These are phyloP conservation scores for Anticlea derivata DNA, from an alignment of 2,888 invertebrate species.

Conservation along the genomic window DNA sequence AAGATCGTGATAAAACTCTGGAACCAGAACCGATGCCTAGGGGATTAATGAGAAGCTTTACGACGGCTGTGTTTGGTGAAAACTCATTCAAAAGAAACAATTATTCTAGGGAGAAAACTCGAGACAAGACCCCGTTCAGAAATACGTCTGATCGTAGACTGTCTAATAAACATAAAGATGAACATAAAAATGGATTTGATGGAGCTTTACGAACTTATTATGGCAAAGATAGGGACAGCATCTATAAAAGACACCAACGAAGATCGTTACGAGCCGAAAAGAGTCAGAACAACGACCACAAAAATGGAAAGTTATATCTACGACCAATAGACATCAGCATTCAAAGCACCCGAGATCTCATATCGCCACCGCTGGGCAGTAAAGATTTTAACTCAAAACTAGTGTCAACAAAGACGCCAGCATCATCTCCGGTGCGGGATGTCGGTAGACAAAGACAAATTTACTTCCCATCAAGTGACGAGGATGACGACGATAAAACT, in stretches of 20 bases:
- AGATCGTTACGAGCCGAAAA: conserved; percentile 85
- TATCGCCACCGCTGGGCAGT: conserved; percentile 74
- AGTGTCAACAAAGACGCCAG: conserved; percentile 61
- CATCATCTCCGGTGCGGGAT: conserved; percentile 68
- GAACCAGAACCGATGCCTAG: conserved; percentile 84
- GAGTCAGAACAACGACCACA: conserved; percentile 84
- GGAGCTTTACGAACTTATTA: conserved; percentile 51
- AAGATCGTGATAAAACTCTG: conserved; percentile 87
- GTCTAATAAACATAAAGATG: conserved; percentile 67
- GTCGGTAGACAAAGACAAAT: conserved; percentile 73
- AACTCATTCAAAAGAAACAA: conserved; percentile 78
- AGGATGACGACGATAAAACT: conserved; percentile 82
- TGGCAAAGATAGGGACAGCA: conserved; percentile 79
- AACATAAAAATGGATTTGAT: conserved; percentile 70
- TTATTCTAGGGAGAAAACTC: conserved; percentile 84
- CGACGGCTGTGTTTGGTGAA: conserved; percentile 88
- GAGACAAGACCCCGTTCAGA: conserved; percentile 87
- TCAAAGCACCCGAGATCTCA: conserved; percentile 78
- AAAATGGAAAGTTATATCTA: conserved; percentile 75
- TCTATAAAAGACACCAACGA: conserved; percentile 79
- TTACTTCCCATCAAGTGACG: conserved; percentile 77
- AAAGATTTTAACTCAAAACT: conserved; percentile 60
- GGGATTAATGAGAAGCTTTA: conserved; percentile 87
- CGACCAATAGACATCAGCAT: conserved; percentile 82
- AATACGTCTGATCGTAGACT: conserved; percentile 74